These are phyloP conservation scores for Esox masquinongy DNA, from an alignment of 2,797 vertebrate genomes.

Conservation along the genomic window DNA sequence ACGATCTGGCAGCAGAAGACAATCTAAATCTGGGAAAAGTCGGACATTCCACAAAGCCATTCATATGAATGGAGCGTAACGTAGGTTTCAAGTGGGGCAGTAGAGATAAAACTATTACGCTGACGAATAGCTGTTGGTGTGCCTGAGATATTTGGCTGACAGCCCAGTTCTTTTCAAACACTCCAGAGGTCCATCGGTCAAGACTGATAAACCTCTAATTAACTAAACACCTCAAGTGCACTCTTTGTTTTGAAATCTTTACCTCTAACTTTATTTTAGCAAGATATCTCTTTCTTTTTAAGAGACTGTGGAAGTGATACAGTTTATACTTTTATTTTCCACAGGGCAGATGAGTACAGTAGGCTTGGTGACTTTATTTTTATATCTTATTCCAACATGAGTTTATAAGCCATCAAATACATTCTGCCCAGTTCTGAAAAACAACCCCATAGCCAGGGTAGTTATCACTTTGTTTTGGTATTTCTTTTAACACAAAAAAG, in stretches of 20 bases:
- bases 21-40: not conserved
- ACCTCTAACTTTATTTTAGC: not conserved
- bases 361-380: no score
- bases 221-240: not conserved
- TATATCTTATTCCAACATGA: no score
- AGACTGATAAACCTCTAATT: not conserved
- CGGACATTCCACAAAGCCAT: not conserved
- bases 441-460: no score
- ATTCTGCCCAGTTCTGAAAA: no score
- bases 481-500: no score
- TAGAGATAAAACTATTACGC: not conserved
- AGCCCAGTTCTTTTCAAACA: not conserved
- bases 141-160: not conserved
- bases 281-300: not conserved
- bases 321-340: no score
- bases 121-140: not conserved
- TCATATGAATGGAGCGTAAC: not conserved
- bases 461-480: no score
- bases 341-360: no score
- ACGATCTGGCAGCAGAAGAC: not conserved
- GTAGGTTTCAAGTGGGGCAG: not conserved
- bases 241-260: not conserved
- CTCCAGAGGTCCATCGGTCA: not conserved
- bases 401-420: no score
- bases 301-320: not conserved